phyloP scores from a whole-genome alignment of 2,888 invertebrate genomes.

The Acrobasis suavella region DNA sequence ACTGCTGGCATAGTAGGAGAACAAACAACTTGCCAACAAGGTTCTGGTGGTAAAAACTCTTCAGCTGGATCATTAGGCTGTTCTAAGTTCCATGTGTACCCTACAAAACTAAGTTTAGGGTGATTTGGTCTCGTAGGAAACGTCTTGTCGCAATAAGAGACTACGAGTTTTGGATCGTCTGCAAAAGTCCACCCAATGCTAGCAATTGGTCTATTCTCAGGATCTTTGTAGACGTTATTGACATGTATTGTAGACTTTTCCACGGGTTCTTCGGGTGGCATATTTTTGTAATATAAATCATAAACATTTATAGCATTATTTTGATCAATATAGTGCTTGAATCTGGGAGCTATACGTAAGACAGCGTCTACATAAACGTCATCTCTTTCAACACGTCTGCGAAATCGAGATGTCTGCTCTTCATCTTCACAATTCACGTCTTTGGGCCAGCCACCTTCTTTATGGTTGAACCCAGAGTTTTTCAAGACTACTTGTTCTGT shows the following conservation, averaged over 20 bases:
- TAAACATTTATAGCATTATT: slow-evolving; percentile 90
- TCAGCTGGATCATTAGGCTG: slow-evolving; percentile 40
- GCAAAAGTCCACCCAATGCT: slow-evolving; percentile 87
- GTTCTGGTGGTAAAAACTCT: slow-evolving; percentile 44
- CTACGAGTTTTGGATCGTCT: slow-evolving; percentile 82
- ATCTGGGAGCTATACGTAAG: slow-evolving; percentile 69
- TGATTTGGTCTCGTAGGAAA: slow-evolving; percentile 38
- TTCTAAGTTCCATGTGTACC: slow-evolving; percentile 85
- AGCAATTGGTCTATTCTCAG: slow-evolving; percentile 66
- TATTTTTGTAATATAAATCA: slow-evolving; percentile 85
- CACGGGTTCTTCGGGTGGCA: slow-evolving; percentile 65
- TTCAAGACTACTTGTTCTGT: slow-evolving; percentile 78
- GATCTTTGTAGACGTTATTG: slow-evolving; percentile 85
- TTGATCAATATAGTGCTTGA: slow-evolving; percentile 85
- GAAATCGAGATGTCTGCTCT: slow-evolving; percentile 86
- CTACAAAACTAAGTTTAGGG: slow-evolving; percentile 66
- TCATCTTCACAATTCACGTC: slow-evolving; percentile 84
- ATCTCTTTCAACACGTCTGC: slow-evolving; percentile 89
- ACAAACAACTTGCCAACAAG: slow-evolving; percentile 55
- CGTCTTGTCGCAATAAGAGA: slow-evolving; percentile 78
- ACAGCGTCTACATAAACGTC: slow-evolving; percentile 86
- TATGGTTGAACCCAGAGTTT: slow-evolving; percentile 84
- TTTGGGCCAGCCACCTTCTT: slow-evolving; percentile 92
- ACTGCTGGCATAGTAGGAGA: slow-evolving; percentile 45
- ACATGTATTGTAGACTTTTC: slow-evolving; percentile 78